Conservation (phyloP, 2,888 invertebrate genomes). For the Balanococcus diminutus region DNA sequence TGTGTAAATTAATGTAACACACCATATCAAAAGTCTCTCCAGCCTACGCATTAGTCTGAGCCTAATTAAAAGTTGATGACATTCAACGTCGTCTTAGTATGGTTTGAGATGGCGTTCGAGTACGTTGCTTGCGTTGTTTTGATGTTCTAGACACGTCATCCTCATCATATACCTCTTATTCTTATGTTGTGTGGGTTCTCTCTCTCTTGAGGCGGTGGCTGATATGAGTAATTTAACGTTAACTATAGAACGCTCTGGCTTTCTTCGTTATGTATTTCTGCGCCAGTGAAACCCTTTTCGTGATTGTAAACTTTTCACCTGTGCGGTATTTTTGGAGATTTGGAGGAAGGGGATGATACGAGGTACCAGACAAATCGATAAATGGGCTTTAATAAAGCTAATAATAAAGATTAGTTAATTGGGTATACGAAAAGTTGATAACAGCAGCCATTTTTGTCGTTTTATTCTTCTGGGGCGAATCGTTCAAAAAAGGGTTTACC, state of each 20-base stretch:
- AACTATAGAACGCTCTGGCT: not conserved
- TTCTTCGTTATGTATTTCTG: not conserved
- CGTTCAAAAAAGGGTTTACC: constrained; percentile 22
- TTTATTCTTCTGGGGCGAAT: constrained; percentile 11
- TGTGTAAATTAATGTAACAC: constrained; percentile 4
- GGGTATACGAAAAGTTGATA: constrained; percentile 29
- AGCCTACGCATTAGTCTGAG: not conserved
- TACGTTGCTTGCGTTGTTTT: no score
- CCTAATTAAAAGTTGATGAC: constrained; percentile 14
- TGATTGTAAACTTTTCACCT: constrained; percentile 4
- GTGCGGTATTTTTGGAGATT: not conserved
- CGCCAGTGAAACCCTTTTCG: no score
- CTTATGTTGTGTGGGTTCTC: not conserved
- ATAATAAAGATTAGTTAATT: constrained; percentile 35
- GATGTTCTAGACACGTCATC: not conserved
- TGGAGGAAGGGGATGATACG: not conserved
- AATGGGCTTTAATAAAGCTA: constrained; percentile 21
- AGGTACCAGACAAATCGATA: not conserved
- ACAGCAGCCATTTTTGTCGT: constrained; percentile 28
- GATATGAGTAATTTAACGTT: not conserved
- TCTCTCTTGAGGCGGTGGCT: not conserved
- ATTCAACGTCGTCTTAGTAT: not conserved
- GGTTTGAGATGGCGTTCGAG: no score
- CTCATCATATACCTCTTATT: not conserved
- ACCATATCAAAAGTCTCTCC: not conserved